Evolutionary conservation across 1,140 invertebrate genomes (phyloP), one percentile per base, ranked within the genome.

Genomic region (Drosophila tristis): DNA sequence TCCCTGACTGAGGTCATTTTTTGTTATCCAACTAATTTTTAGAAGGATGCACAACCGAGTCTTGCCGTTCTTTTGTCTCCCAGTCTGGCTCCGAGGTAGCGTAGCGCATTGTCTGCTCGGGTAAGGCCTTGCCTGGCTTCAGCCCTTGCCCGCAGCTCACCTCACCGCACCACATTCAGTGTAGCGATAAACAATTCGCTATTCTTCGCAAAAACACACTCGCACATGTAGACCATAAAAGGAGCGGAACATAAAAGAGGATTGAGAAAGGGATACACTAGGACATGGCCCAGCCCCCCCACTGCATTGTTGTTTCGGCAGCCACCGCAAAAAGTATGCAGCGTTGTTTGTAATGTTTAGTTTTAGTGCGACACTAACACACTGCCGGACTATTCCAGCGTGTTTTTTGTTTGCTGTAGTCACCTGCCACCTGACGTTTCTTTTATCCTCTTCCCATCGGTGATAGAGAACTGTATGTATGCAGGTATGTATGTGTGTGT

Each of bases 341-440:
- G 71, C 74, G 78, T 67, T 87, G 67, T 87, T 81, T 74, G 80
- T 74, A 87, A 86, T 86, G 81, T 58, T 74, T 65, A 59, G 68
- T 74, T 77, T 65, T 59, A 67, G 49, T 77, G 54, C 58, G 51
- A 63, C 49, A 55, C 70, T 11, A 25, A 31, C 26, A 58, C 44
- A 44, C 25, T 53, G 7, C 50, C 9, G 54, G 54, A 64, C 58
- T 60, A 50, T 47, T 58, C 20, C 44, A 29, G 7, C 53, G 35
- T 20, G 35, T 23, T 25, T 31, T 58, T 58, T 55, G 51, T 45
- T 25, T 25, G 23, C 20, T 20, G 20, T 20, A 20, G 20, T 20
- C 16, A 16, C 20, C 20, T 20, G 20, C 20, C 20, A 20, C 20
- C 20, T 20, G 20, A 20, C 20, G 20, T 25, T 25, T 25, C 23